A percentile compares a stretch with the other conserved stretches of the same genome.
phyloP scores from a whole-genome alignment of 2,797 vertebrate species.

The Pipistrellus nathusii region DNA sequence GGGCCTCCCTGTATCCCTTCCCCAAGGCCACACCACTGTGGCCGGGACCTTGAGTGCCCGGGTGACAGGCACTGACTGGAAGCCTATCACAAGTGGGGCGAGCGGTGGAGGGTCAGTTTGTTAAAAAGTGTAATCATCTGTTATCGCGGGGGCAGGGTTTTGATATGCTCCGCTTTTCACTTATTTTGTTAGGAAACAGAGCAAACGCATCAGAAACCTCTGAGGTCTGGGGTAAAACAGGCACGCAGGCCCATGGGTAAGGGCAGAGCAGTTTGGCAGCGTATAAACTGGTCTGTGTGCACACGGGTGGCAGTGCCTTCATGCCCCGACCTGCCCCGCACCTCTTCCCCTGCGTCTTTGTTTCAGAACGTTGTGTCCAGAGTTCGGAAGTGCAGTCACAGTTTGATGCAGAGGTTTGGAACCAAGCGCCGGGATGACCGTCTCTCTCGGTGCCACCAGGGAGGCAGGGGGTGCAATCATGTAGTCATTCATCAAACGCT shows the following conservation, averaged over 20 bases:
- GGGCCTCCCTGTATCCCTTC: constrained; percentile 69
- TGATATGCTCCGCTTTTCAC: background rate
- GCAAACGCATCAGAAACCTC: background rate
- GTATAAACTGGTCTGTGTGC: background rate
- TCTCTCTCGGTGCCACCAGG: background rate
- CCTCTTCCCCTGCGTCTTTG: constrained; percentile 40
- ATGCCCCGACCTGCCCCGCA: background rate
- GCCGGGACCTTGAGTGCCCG: constrained; percentile 61
- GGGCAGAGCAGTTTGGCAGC: background rate
- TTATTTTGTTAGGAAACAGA: constrained; percentile 1
- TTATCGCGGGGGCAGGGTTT: background rate
- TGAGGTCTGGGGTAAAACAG: background rate
- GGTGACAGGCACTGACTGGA: constrained; percentile 37
- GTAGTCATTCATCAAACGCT: background rate
- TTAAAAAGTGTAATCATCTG: background rate
- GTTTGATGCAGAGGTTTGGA: background rate
- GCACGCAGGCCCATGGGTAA: background rate
- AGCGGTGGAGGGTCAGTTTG: background rate
- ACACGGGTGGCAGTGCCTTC: background rate
- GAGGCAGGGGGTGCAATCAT: background rate
- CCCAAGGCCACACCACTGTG: constrained; percentile 71
- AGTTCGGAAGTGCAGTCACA: background rate
- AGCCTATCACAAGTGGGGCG: background rate
- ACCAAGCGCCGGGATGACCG: background rate
- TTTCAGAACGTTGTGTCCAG: constrained; percentile 44